phyloP scores from a whole-genome alignment of 2,888 invertebrate species.

The Sesia bembeciformis region DNA sequence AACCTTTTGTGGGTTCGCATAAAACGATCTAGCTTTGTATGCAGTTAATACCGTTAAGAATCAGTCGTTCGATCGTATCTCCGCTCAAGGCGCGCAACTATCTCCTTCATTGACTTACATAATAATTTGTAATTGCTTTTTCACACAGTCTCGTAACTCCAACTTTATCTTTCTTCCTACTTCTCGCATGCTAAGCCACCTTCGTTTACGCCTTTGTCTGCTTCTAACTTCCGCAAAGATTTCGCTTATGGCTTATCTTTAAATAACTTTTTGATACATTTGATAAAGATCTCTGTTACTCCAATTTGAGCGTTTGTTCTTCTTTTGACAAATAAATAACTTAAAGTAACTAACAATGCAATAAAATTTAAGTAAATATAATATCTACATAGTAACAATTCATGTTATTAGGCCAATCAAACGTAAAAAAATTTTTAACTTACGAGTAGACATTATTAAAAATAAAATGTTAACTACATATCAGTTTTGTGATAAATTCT shows the following conservation, averaged over 20 bases:
- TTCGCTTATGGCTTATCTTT: not conserved
- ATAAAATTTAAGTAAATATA: too few relatives aligned
- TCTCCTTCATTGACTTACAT: slow-evolving; percentile 53
- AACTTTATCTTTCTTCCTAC: slow-evolving; percentile 42
- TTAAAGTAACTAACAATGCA: too few relatives aligned
- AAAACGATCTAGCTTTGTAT: not conserved
- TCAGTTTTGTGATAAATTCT: too few relatives aligned
- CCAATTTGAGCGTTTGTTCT: too few relatives aligned
- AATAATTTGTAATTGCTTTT: slow-evolving; percentile 55
- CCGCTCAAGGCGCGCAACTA: slow-evolving; percentile 40
- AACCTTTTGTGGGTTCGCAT: not conserved
- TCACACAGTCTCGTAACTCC: slow-evolving; percentile 47
- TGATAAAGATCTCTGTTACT: too few relatives aligned
- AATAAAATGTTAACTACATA: too few relatives aligned
- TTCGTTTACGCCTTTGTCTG: slow-evolving; percentile 19
- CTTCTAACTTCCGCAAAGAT: slow-evolving; percentile 28
- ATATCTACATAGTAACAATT: too few relatives aligned
- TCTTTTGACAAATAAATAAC: too few relatives aligned
- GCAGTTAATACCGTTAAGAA: not conserved
- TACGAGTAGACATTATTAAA: too few relatives aligned
- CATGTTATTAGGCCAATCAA: too few relatives aligned
- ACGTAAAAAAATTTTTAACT: too few relatives aligned
- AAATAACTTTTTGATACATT: too few relatives aligned
- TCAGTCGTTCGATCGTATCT: slow-evolving; percentile 26
- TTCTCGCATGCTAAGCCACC: slow-evolving; percentile 28